Percentiles rank a stretch among this genome's conserved stretches.
Evolutionary conservation across 2,113 vertebrate genomes (phyloP).

Genomic region (Eulacestoma nigropectus): DNA sequence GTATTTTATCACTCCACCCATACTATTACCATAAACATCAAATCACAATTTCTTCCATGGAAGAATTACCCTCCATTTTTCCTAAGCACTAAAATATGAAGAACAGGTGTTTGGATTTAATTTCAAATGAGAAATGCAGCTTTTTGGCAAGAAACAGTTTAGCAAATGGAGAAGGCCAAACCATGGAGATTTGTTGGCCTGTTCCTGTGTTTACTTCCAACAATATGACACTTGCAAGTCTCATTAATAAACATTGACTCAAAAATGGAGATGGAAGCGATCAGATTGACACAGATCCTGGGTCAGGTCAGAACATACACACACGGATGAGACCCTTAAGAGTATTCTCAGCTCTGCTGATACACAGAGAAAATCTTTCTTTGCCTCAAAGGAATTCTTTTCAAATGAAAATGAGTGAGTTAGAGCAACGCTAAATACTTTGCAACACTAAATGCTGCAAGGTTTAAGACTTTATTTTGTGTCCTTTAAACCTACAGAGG

Average conservation of each 20-base stretch:
- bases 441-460: not conserved
- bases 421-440: not conserved
- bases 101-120: constrained; percentile 60
- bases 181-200: not conserved
- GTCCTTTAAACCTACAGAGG: not conserved
- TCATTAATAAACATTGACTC: not conserved
- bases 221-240: not conserved
- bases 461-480: not conserved
- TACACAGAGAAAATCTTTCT: not conserved
- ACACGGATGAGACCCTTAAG: not conserved
- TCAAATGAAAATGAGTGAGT: not conserved
- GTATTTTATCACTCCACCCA: not conserved
- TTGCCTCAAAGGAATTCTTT: not conserved
- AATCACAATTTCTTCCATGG: not conserved
- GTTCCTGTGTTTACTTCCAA: constrained; percentile 18
- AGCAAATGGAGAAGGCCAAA: not conserved
- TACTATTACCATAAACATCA: constrained; percentile 11
- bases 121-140: constrained; percentile 56
- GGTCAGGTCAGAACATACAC: not conserved
- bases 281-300: not conserved
- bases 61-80: constrained; percentile 24
- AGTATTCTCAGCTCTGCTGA: not conserved
- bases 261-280: not conserved
- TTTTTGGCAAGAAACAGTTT: constrained; percentile 41
- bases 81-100: constrained; percentile 42